Conservation (phyloP, 2,113 vertebrate species). For the Solea solea region DNA sequence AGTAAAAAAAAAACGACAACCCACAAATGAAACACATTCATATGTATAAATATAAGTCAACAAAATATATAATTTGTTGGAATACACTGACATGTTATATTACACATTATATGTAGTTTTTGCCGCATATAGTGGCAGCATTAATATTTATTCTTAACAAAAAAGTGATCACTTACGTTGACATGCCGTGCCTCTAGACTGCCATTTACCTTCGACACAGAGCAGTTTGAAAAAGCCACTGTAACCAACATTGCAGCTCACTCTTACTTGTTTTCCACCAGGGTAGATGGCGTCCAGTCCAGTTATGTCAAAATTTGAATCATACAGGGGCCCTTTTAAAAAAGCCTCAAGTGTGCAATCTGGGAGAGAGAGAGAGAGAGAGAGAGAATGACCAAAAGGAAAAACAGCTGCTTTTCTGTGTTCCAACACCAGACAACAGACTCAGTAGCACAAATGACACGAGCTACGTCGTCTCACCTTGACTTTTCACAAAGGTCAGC, state of each 20-base stretch:
- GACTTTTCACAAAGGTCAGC: constrained; percentile 46
- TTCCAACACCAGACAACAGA: background rate
- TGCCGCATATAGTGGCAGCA: background rate
- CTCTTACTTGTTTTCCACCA: constrained; percentile 22
- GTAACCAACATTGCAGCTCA: constrained; percentile 69
- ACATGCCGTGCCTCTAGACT: background rate
- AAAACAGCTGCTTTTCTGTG: background rate
- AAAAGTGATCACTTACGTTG: constrained; percentile 62
- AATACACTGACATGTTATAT: background rate
- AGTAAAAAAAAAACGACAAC: too few species aligned
- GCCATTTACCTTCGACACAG: constrained; percentile 53
- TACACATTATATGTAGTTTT: background rate
- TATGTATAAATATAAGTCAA: too few species aligned
- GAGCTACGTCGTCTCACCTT: constrained; percentile 41
- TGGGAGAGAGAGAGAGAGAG: constrained; percentile 24
- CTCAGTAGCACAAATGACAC: background rate
- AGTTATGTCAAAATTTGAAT: constrained; percentile 47
- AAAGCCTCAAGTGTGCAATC: constrained; percentile 51
- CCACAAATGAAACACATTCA: too few species aligned
- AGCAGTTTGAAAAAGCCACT: constrained; percentile 62
- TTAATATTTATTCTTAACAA: background rate
- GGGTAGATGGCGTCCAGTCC: background rate
- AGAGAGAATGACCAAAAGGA: too few species aligned
- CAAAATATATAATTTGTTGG: too few species aligned
- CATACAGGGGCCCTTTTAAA: fast-evolving